A percentile compares a stretch with the other conserved stretches of the same genome.
Evolutionary conservation across 2,113 vertebrate species (phyloP).

Genomic region (Chaetorhynchus papuensis): DNA sequence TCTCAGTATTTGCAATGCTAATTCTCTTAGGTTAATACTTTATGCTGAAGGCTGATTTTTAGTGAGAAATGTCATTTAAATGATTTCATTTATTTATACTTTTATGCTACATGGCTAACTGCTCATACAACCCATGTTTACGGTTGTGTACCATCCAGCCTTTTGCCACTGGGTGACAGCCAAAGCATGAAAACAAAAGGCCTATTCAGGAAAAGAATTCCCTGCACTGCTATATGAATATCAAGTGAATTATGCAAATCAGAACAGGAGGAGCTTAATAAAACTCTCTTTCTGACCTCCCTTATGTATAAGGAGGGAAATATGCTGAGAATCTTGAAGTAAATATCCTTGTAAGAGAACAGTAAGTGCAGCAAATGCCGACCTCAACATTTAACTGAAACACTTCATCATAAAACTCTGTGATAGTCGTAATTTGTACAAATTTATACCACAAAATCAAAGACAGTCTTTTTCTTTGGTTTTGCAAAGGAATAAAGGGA

Average conservation of each 20-base stretch:
- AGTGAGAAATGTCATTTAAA: not conserved
- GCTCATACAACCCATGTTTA: conserved; percentile 51
- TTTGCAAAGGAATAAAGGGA: not conserved
- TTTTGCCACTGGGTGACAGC: conserved; percentile 71
- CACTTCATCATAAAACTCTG: not conserved
- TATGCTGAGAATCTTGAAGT: not conserved
- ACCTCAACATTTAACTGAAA: conserved; percentile 1
- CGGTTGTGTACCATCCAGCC: conserved; percentile 59
- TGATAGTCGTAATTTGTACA: not conserved
- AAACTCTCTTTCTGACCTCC: conserved; percentile 31
- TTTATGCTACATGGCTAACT: conserved; percentile 3
- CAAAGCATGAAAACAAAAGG: conserved; percentile 68
- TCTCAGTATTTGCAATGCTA: not conserved
- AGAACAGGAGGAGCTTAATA: conserved; percentile 53
- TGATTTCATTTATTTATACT: conserved; percentile 15
- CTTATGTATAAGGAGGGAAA: conserved; percentile 10
- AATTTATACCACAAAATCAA: conserved; percentile 2
- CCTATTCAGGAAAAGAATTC: conserved; percentile 56
- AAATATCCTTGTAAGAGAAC: not conserved
- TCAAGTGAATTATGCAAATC: conserved; percentile 64
- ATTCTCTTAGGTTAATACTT: not conserved
- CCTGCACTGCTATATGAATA: conserved; percentile 55
- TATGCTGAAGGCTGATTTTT: not conserved
- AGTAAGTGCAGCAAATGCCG: not conserved
- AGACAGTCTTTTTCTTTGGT: not conserved